These are phyloP conservation scores for Pseudotriccus pelzelni DNA, from an alignment of 2,797 vertebrate genomes.

Conservation along the genomic window DNA sequence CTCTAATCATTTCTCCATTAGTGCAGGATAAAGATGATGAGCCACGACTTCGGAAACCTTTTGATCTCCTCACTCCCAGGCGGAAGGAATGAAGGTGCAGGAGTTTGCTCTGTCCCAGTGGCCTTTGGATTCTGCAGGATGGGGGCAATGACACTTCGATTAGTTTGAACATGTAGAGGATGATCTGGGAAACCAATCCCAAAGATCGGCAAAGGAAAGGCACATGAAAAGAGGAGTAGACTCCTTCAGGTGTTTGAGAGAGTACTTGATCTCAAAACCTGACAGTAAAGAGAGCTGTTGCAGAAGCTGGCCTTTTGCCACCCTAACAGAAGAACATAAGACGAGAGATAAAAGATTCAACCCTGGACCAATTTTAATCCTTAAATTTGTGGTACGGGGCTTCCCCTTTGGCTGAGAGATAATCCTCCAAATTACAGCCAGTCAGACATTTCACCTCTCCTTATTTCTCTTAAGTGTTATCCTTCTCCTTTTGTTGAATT, in stretches of 20 bases:
- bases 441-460: background rate
- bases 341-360: background rate
- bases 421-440: background rate
- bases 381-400: rapidly evolving
- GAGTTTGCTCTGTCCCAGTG: background rate
- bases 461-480: background rate
- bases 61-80: background rate
- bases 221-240: rapidly evolving
- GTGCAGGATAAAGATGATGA: background rate
- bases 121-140: background rate
- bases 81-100: background rate
- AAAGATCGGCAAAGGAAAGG: background rate
- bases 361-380: too few relatives aligned
- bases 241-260: background rate
- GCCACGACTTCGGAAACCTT: background rate
- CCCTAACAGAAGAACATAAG: background rate
- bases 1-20: background rate
- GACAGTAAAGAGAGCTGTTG: background rate
- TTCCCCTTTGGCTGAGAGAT: background rate
- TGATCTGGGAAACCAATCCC: background rate
- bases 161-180: background rate
- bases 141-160: background rate
- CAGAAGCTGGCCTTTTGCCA: background rate
- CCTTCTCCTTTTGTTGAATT: background rate
- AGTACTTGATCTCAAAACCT: background rate